Percentiles rank a stretch among this genome's conserved stretches.
Conservation (phyloP, 2,797 vertebrate genomes). For the Microctenopoma stevenorrisi region DNA sequence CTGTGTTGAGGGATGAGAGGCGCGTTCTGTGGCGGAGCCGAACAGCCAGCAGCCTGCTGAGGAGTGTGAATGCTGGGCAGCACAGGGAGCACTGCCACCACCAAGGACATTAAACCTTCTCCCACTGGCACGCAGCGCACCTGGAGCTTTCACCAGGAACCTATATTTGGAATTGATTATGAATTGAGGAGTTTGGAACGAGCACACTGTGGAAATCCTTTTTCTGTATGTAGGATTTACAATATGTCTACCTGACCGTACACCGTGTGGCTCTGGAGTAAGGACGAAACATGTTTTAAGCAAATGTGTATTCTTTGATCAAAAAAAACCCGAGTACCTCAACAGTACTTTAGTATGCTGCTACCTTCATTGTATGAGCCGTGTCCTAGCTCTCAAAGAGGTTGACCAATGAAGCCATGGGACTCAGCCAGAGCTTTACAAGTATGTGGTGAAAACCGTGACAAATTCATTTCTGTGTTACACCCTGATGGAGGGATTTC, state of each 20-base stretch:
- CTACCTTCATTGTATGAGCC: slow-evolving; percentile 79
- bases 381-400: slow-evolving; percentile 81
- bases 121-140: slow-evolving; percentile 49
- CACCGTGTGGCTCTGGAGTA: slow-evolving; percentile 66
- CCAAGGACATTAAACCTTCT: slow-evolving; percentile 69
- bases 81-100: slow-evolving; percentile 60
- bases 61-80: slow-evolving; percentile 70
- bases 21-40: slow-evolving; percentile 61
- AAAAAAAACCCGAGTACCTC: slow-evolving; percentile 75
- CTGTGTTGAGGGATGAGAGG: slow-evolving; percentile 67
- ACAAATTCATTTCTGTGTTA: slow-evolving; percentile 64
- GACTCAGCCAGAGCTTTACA: slow-evolving; percentile 85
- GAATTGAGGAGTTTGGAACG: slow-evolving; percentile 78
- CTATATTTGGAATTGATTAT: slow-evolving; percentile 73
- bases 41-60: slow-evolving; percentile 60
- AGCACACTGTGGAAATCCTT: slow-evolving; percentile 67
- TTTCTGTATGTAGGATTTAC: slow-evolving; percentile 74
- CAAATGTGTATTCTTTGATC: slow-evolving; percentile 66
- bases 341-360: slow-evolving; percentile 79
- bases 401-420: slow-evolving; percentile 85
- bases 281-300: slow-evolving; percentile 62
- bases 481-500: slow-evolving; percentile 51
- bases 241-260: slow-evolving; percentile 74
- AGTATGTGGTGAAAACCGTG: slow-evolving; percentile 81
- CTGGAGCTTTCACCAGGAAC: slow-evolving; percentile 70